Conservation (phyloP, 2,113 vertebrate species). For the Oxyruncus cristatus region DNA sequence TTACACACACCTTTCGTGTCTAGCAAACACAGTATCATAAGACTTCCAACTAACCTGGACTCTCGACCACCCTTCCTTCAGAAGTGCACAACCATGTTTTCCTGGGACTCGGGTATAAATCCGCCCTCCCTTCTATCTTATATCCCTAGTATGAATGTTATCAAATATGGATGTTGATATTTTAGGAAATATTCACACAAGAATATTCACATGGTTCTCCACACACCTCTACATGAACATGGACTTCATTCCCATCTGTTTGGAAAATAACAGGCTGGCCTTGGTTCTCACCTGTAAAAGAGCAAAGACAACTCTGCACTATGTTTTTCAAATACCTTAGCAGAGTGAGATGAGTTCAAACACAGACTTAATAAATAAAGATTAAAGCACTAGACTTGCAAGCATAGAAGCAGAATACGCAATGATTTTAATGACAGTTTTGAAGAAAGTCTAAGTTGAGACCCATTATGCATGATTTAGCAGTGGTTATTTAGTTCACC, state of each 20-base stretch:
- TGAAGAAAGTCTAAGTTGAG: background rate
- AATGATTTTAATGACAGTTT: background rate
- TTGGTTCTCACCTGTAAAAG: background rate
- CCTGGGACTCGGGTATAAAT: background rate
- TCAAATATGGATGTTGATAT: background rate
- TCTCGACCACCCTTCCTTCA: background rate
- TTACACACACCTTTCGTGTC: background rate
- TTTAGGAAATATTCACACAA: background rate
- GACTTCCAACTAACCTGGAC: background rate
- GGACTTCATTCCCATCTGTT: background rate
- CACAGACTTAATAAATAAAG: background rate
- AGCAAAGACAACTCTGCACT: background rate
- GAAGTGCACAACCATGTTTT: background rate
- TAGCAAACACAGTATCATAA: background rate
- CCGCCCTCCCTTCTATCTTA: background rate
- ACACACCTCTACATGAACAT: accelerated
- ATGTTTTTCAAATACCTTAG: background rate
- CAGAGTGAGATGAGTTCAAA: background rate
- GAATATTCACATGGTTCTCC: background rate
- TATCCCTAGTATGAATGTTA: background rate
- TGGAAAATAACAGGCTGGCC: background rate
- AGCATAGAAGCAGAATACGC: background rate
- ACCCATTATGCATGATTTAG: background rate
- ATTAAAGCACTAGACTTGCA: background rate
- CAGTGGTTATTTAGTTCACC: background rate